Percentiles rank a stretch among this genome's conserved stretches.
phyloP scores from a whole-genome alignment of 2,888 invertebrate species.

The Frankliniella intonsa region DNA sequence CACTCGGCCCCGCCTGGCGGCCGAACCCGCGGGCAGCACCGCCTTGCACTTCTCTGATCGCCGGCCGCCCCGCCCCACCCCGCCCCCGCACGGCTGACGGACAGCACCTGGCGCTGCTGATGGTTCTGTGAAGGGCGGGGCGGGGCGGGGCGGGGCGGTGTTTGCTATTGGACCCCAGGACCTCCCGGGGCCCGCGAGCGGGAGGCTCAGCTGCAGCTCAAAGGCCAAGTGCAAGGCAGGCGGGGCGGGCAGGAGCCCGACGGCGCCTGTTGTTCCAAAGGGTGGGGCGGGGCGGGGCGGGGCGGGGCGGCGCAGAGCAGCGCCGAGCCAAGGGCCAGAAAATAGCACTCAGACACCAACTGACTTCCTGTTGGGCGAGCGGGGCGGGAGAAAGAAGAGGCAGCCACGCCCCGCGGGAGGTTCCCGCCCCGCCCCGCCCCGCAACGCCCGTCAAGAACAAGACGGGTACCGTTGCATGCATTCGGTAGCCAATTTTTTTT shows the following conservation, averaged over 20 bases:
- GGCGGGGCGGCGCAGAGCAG: too few relatives aligned
- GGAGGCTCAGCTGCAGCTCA: neutral
- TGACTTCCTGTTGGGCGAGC: too few relatives aligned
- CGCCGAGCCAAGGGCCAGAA: too few relatives aligned
- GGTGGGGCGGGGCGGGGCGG: too few relatives aligned
- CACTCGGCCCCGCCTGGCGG: neutral
- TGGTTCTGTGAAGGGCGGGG: neutral
- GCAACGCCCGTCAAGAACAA: too few relatives aligned
- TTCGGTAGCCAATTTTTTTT: too few relatives aligned
- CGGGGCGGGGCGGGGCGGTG: neutral
- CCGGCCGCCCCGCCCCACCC: neutral
- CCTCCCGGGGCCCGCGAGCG: too few relatives aligned
- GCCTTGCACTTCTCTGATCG: neutral
- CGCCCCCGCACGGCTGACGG: neutral
- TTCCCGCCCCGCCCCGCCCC: too few relatives aligned
- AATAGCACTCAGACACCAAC: too few relatives aligned
- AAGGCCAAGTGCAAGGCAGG: neutral
- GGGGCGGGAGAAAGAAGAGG: too few relatives aligned
- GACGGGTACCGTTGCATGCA: too few relatives aligned
- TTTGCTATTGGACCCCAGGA: neutral
- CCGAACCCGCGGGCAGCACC: neutral
- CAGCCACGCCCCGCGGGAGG: too few relatives aligned
- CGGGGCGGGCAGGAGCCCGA: neutral
- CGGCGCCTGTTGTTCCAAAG: neutral
- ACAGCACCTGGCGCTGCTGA: neutral